Percentiles rank a stretch among this genome's conserved stretches.
Evolutionary conservation across 1,140 invertebrate species (phyloP).

Genomic region (Teleopsis dalmanni): DNA sequence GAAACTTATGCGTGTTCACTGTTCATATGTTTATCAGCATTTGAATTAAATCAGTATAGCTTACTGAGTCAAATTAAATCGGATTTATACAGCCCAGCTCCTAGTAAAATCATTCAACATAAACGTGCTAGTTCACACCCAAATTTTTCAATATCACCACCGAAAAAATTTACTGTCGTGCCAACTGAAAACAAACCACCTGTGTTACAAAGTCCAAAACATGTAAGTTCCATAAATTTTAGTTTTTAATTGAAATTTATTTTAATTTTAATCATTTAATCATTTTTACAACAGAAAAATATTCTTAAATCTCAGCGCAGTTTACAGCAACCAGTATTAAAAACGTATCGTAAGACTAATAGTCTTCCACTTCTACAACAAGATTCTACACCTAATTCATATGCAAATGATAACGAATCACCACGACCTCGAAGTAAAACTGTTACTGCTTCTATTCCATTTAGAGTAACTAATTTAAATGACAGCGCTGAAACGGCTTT

Average conservation of each 20-base stretch:
- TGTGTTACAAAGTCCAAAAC: too few relatives aligned
- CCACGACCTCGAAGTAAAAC: slow-evolving; percentile 9
- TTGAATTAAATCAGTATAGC: slow-evolving; percentile 60
- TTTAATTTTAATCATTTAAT: too few relatives aligned
- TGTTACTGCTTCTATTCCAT: too few relatives aligned
- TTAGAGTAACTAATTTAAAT: too few relatives aligned
- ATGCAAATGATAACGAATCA: background rate
- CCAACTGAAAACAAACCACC: background rate
- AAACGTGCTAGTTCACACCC: slow-evolving; percentile 36
- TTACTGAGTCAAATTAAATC: slow-evolving; percentile 61
- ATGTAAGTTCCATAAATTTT: too few relatives aligned
- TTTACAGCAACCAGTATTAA: background rate
- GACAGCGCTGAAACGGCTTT: too few relatives aligned
- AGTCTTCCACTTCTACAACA: slow-evolving; percentile 8
- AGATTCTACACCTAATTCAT: background rate
- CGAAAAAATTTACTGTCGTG: background rate
- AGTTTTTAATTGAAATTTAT: too few relatives aligned
- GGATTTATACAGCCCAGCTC: slow-evolving; percentile 46
- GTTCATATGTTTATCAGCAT: slow-evolving; percentile 61
- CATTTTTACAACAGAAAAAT: too few relatives aligned
- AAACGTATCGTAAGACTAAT: slow-evolving; percentile 12
- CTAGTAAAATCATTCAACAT: slow-evolving; percentile 13
- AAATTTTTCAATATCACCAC: slow-evolving; percentile 35
- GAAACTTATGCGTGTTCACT: slow-evolving; percentile 56
- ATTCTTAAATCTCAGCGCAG: background rate